Conservation (phyloP, 1,140 invertebrate genomes). For the Aphis craccivora region DNA sequence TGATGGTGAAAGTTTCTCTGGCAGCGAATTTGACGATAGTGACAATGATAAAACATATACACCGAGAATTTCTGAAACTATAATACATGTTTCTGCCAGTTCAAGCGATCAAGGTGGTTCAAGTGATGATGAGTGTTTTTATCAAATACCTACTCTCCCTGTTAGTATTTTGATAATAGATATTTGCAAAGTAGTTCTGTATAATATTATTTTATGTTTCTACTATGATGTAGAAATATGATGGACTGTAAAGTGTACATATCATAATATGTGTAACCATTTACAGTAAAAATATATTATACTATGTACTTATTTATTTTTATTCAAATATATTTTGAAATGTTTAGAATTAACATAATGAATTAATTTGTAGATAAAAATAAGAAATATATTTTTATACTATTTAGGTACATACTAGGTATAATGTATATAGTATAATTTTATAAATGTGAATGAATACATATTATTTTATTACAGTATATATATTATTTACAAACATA, state of each 20-base stretch:
- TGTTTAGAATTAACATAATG: too few relatives aligned
- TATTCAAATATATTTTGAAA: background rate
- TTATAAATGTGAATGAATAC: too few relatives aligned
- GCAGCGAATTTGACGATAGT: background rate
- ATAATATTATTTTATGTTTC: background rate
- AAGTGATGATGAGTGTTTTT: background rate
- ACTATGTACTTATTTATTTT: background rate
- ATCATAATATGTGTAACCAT: background rate
- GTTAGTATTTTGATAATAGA: background rate
- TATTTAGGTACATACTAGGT: too few relatives aligned
- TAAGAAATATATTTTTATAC: too few relatives aligned
- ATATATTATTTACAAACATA: too few relatives aligned
- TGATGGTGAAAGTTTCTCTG: constrained; percentile 6
- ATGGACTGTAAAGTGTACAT: background rate
- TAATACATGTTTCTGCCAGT: background rate
- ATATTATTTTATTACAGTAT: too few relatives aligned
- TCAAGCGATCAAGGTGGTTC: background rate
- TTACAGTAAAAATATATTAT: background rate
- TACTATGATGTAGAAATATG: background rate
- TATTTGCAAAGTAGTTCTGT: background rate
- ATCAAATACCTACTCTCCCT: background rate
- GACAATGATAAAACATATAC: constrained; percentile 9
- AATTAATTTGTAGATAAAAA: background rate
- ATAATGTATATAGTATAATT: too few relatives aligned
- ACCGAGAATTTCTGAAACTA: background rate